A percentile compares a stretch with the other conserved stretches of the same genome.
These are phyloP conservation scores for Megaptera novaeangliae DNA, from an alignment of 2,113 vertebrate genomes.

Conservation along the genomic window DNA sequence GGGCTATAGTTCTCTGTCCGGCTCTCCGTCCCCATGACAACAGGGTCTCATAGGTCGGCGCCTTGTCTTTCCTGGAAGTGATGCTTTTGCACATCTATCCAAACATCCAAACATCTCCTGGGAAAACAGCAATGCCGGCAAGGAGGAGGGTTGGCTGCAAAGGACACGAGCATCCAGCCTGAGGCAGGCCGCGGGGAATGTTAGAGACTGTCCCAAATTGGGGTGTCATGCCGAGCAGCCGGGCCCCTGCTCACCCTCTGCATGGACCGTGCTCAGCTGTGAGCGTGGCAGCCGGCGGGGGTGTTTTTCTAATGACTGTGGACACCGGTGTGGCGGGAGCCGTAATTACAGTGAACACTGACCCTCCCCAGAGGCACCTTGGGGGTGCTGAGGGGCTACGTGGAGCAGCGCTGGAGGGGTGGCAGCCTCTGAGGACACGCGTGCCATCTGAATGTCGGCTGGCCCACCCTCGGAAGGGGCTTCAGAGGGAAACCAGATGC, in stretches of 20 bases:
- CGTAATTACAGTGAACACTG: fast-evolving
- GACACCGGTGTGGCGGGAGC: fast-evolving
- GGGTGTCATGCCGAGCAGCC: background rate
- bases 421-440: background rate
- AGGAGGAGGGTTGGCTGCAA: background rate
- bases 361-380: background rate
- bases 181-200: background rate
- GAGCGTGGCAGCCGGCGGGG: fast-evolving
- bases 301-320: background rate
- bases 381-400: background rate
- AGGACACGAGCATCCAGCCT: background rate
- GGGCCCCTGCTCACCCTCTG: background rate
- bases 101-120: fast-evolving
- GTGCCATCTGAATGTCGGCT: background rate
- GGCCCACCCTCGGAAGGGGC: fast-evolving
- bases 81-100: fast-evolving
- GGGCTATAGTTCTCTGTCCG: too few relatives aligned
- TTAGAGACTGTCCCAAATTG: background rate
- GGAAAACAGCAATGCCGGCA: fast-evolving
- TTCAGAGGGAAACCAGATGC: background rate
- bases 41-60: fast-evolving
- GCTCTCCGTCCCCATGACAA: background rate
- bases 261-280: fast-evolving
- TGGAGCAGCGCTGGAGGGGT: fast-evolving
- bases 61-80: background rate